Percentiles rank a stretch among this genome's conserved stretches.
These are phyloP conservation scores for Bombus superbus DNA, from an alignment of 1,140 invertebrate genomes.

Conservation along the genomic window DNA sequence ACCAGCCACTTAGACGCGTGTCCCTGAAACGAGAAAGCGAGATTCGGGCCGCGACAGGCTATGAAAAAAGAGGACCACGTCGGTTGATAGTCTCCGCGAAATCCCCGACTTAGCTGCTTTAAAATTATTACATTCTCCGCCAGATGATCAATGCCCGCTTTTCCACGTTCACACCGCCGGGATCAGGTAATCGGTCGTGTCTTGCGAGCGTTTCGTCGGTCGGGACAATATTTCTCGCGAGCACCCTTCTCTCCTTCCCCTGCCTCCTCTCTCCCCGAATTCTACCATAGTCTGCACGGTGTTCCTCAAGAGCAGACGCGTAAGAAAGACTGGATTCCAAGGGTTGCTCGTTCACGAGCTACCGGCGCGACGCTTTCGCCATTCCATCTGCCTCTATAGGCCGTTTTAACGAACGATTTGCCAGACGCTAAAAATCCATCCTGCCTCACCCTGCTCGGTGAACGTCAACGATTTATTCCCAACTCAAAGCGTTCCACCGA, in stretches of 20 bases:
- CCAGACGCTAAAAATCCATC: not conserved
- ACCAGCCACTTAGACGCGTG: not conserved
- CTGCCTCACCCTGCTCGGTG: not conserved
- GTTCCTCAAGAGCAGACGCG: not conserved
- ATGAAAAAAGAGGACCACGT: not conserved
- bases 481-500: constrained; percentile 19
- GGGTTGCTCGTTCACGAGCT: not conserved
- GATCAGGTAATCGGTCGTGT: constrained; percentile 45
- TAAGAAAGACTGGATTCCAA: not conserved
- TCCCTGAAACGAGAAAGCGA: not conserved
- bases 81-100: constrained; percentile 7
- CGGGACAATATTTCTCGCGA: constrained; percentile 30
- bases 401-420: constrained; percentile 41
- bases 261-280: too few relatives aligned
- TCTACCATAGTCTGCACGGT: not conserved
- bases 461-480: constrained; percentile 28
- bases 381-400: not conserved
- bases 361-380: not conserved
- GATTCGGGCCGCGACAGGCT: not conserved
- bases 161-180: constrained; percentile 13
- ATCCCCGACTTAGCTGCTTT: constrained; percentile 15
- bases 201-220: constrained; percentile 11
- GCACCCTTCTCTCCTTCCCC: not conserved
- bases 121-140: constrained; percentile 35
- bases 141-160: constrained; percentile 40